Conservation (phyloP, 2,113 vertebrate genomes). For the Amia ocellicauda region DNA sequence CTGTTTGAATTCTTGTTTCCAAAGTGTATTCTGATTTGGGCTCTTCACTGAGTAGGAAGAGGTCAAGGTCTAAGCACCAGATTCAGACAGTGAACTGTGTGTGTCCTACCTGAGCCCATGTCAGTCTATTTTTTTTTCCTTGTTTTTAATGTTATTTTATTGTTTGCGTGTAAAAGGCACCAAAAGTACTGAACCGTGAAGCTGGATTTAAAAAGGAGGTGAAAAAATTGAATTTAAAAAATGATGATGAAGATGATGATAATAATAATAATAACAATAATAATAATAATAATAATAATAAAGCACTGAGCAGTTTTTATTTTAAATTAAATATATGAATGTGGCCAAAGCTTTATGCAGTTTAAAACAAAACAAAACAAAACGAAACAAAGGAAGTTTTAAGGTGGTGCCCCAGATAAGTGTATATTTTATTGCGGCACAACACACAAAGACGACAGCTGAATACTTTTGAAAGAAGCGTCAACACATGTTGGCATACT, state of each 20-base stretch:
- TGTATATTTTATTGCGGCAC: slow-evolving; percentile 73
- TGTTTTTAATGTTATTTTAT: slow-evolving; percentile 38
- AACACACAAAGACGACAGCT: slow-evolving; percentile 56
- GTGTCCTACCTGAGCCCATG: slow-evolving; percentile 60
- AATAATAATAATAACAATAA: slow-evolving; percentile 54
- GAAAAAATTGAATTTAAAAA: slow-evolving; percentile 46
- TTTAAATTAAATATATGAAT: slow-evolving; percentile 83
- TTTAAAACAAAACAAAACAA: slow-evolving; percentile 78
- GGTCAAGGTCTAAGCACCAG: slow-evolving; percentile 49
- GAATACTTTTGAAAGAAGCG: slow-evolving; percentile 51
- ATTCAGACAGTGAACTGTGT: slow-evolving; percentile 61
- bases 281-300: slow-evolving; percentile 45
- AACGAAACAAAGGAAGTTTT: slow-evolving; percentile 65
- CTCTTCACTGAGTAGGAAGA: slow-evolving; percentile 49
- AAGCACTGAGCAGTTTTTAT: slow-evolving; percentile 80
- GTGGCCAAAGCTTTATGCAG: slow-evolving; percentile 93
- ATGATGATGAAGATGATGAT: slow-evolving; percentile 44
- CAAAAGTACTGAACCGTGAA: slow-evolving; percentile 66
- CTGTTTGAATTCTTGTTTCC: slow-evolving; percentile 58
- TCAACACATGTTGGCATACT: slow-evolving; percentile 75
- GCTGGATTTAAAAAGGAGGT: slow-evolving; percentile 45
- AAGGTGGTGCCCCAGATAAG: slow-evolving; percentile 58
- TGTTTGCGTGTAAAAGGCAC: slow-evolving; percentile 46
- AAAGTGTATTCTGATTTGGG: slow-evolving; percentile 57
- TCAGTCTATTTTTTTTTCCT: slow-evolving; percentile 46